These are phyloP conservation scores for Colaptes auratus DNA, from an alignment of 2,113 vertebrate genomes.

Conservation along the genomic window DNA sequence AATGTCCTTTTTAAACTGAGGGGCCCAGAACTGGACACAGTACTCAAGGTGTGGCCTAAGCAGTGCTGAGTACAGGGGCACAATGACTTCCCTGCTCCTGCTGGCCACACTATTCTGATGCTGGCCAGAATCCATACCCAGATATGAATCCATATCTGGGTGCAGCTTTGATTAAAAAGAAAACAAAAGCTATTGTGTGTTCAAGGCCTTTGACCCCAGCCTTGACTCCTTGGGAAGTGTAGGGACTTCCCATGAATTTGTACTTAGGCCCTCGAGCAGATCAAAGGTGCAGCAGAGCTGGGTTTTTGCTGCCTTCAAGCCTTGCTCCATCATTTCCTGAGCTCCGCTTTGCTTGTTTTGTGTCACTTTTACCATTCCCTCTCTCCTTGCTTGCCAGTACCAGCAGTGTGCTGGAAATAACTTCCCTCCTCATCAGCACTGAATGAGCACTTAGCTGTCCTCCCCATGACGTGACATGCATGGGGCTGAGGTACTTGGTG, in stretches of 20 bases:
- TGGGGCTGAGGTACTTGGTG: background rate
- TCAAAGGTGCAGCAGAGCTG: background rate
- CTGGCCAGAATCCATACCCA: too few relatives aligned
- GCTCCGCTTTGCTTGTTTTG: accelerated
- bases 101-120: too few relatives aligned
- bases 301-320: background rate
- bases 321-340: background rate
- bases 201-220: background rate
- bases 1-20: too few relatives aligned
- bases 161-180: background rate
- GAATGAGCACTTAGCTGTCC: accelerated
- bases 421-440: accelerated
- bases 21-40: too few relatives aligned
- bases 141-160: background rate
- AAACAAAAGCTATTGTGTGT: background rate
- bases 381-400: background rate
- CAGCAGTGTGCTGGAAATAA: background rate
- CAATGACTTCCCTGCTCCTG: too few relatives aligned
- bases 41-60: too few relatives aligned
- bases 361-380: accelerated
- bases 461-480: accelerated
- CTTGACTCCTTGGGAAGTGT: accelerated
- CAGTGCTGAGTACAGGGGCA: too few relatives aligned
- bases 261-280: background rate
- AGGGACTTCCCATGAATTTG: accelerated